phyloP scores from a whole-genome alignment of 1,140 invertebrate genomes.

The Galleria mellonella region DNA sequence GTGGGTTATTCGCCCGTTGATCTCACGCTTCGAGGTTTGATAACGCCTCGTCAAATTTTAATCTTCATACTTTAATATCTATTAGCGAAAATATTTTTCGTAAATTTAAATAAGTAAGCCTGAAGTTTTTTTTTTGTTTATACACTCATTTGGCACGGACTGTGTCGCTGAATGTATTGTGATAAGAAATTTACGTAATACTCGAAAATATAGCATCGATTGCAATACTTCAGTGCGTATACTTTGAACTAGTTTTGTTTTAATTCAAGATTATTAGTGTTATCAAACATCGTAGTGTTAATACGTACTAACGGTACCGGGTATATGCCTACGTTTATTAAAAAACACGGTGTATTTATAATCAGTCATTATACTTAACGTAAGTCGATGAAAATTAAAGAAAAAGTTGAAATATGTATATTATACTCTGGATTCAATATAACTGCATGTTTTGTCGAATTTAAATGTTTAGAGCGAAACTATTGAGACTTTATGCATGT shows the following conservation, averaged over 20 bases:
- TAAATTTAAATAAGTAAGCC: neutral
- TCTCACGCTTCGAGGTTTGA: conserved; percentile 32
- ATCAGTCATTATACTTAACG: conserved; percentile 11
- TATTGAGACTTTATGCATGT: conserved; percentile 16
- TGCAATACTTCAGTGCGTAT: too few relatives aligned
- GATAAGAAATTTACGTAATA: too few relatives aligned
- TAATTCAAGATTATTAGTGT: conserved; percentile 11
- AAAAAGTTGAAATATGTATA: neutral
- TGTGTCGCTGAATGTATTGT: too few relatives aligned
- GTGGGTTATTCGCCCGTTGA: conserved; percentile 94
- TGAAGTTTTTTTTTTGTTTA: too few relatives aligned
- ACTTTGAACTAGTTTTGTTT: too few relatives aligned
- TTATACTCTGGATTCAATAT: neutral
- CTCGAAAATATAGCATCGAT: too few relatives aligned
- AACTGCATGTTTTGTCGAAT: conserved; percentile 18
- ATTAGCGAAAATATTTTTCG: neutral
- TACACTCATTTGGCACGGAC: too few relatives aligned
- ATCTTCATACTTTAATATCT: neutral
- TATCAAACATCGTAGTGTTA: conserved; percentile 34
- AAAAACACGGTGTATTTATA: conserved; percentile 21
- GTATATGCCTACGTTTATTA: conserved; percentile 24
- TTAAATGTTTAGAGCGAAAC: neutral
- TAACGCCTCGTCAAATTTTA: conserved; percentile 22
- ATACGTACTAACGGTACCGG: conserved; percentile 33
- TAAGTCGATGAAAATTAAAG: neutral